Conservation (phyloP, 2,888 invertebrate species). For the Hypomecis punctinalis region DNA sequence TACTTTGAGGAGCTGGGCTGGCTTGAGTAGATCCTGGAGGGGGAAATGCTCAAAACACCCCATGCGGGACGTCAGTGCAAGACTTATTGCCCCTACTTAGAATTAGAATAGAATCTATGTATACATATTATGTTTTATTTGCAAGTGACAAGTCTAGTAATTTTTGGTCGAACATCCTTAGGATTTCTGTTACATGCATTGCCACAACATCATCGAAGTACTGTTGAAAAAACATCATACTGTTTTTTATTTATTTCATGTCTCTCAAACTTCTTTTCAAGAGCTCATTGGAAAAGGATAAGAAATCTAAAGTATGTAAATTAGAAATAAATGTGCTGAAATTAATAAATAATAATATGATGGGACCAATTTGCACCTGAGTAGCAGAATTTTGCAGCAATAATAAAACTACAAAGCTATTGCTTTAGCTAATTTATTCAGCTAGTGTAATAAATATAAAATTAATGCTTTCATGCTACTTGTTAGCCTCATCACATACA, state of each 20-base stretch:
- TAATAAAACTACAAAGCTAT: too few species aligned
- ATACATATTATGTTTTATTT: too few species aligned
- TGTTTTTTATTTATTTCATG: constrained; percentile 21
- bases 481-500: too few species aligned
- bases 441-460: too few species aligned
- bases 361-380: neutral
- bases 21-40: too few species aligned
- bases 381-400: neutral
- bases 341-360: neutral
- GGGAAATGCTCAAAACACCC: too few species aligned
- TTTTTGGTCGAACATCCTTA: neutral
- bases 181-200: neutral
- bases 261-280: constrained; percentile 17
- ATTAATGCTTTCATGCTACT: too few species aligned
- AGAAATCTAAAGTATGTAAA: constrained; percentile 20
- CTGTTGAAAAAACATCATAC: neutral
- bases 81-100: too few species aligned
- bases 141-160: neutral
- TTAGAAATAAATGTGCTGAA: neutral
- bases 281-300: constrained; percentile 11
- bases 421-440: too few species aligned
- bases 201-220: neutral
- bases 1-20: too few species aligned
- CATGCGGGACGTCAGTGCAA: too few species aligned
- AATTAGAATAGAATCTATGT: too few species aligned